phyloP scores from a whole-genome alignment of 2,888 invertebrate genomes.

The Piscicola geometra region DNA sequence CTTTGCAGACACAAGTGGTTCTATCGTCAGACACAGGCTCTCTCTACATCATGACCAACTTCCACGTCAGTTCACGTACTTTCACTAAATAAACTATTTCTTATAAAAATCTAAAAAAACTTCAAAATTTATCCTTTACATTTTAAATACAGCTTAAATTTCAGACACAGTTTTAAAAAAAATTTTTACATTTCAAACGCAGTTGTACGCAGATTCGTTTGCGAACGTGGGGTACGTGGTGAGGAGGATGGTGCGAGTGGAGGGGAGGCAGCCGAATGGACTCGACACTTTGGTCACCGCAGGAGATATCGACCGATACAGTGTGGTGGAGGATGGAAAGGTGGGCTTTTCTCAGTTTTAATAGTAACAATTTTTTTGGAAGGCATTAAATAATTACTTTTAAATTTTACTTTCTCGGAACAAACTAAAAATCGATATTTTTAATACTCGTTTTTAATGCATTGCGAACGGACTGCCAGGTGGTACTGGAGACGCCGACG shows the following conservation, averaged over 20 bases:
- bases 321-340: conserved; percentile 14
- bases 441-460: not conserved
- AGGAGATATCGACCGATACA: conserved; percentile 16
- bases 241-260: not conserved
- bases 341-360: not conserved
- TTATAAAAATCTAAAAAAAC: no score
- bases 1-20: conserved; percentile 10
- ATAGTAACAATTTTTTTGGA: not conserved
- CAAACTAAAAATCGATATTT: not conserved
- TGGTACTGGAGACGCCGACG: not conserved
- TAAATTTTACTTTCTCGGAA: not conserved
- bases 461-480: not conserved
- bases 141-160: no score
- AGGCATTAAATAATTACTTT: no score
- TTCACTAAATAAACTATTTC: no score
- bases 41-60: conserved; percentile 21
- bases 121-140: no score
- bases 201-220: not conserved
- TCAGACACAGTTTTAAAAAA: not conserved
- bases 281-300: conserved; percentile 14
- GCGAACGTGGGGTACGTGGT: not conserved
- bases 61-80: conserved; percentile 2
- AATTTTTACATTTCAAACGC: not conserved
- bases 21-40: conserved; percentile 13
- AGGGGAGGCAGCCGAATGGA: conserved; percentile 1